Base-by-base conservation (phyloP, 1,140 invertebrate species). In the Sitobion miscanthi region DNA sequence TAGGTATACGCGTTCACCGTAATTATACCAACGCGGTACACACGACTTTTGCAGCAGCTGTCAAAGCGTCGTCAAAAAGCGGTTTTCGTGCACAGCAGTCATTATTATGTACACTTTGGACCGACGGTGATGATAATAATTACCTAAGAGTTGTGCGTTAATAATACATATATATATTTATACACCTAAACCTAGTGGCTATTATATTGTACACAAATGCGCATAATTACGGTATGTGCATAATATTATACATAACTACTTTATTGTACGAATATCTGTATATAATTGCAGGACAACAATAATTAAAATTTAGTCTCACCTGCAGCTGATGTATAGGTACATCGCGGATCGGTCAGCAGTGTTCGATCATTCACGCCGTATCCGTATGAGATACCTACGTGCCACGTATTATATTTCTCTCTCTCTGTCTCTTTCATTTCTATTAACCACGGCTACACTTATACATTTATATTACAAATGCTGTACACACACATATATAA, bases 1-100 rank as follows among this genome's bases (percentile, higher is more conserved):
- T 42, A 47, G 5, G 20, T 85, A 35, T 35, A 45, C 83, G 23
- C 35, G 38, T 85, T 25, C 30, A n/a, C 62, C 62, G 30, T 77
- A 77, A n/a, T 77, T 77, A 77, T 17, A n/a, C 30, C 30, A n/a
- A n/a, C 62, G 30, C 4, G n/a, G 21, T 21, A 86, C 11, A 54
- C 42, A n/a, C 23, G 42, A 38, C 20, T 89, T 54, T 89, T 54
- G 87, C 87, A 38, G 49, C 54, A 35, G n/a, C 87, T 54, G 47
- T 89, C 87, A 23, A 89, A 89, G 35, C n/a, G 30, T 87, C 45
- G 86, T 87, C 25, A 87, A 87, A 87, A 49, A 49, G 25, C 49
- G 87, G 87, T 89, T 54, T 30, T n/a, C 49, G 87, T 35, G 87
- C 47, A 54, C 47, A 6, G 49, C 52, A 49, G 35, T 89, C 49